Evolutionary conservation across 2,113 vertebrate genomes (phyloP), one percentile per base, ranked within the genome.

Genomic region (Arothron firmamentum): DNA sequence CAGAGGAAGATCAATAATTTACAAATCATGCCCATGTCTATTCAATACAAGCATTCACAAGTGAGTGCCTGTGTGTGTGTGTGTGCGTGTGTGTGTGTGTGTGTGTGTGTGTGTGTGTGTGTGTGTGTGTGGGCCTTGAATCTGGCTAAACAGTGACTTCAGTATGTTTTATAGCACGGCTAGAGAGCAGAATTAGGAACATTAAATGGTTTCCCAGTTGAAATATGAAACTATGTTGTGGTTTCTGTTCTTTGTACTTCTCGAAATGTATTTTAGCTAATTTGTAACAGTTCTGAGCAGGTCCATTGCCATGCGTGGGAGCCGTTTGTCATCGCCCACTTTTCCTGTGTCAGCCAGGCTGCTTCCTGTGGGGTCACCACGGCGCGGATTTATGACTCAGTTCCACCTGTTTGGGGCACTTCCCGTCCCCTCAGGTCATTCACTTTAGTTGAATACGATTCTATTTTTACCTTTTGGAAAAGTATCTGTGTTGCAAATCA

Each of bases 301-400:
- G 3, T 50, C 52, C 28, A 28, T 19, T 55, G 14, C 3, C 13
- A 3, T 17, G 17, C 8, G 0, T 10, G 18, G 3, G 31, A 50
- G 43, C 28, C 47, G 65, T 72, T 79, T 69, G 57, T 72, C 58
- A 48, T 45, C 63, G 23, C 63, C 56, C 16, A 16, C 8, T 50
- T 52, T 23, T n/a, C n/a, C n/a, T n/a, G n/a, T n/a, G n/a, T n/a
- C n/a, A 74, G 50, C 43, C 45, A 48, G 21, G 52, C 42, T 64
- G 47, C 56, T 70, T 62, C 65, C 65, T 61, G 10, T 56, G 67
- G 67, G 70, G 55, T 73, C 63, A 58, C 78, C 64, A 46, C 55
- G 41, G 55, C 58, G 72, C 34, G 74, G 77, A 85, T 83, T 79
- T 79, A 85, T 84, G 54, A 19, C 56, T 21, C 41, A 49, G 21